Evolutionary conservation across 2,888 invertebrate species (phyloP), one percentile per base, ranked within the genome.

Genomic region (Axea sp.): DNA sequence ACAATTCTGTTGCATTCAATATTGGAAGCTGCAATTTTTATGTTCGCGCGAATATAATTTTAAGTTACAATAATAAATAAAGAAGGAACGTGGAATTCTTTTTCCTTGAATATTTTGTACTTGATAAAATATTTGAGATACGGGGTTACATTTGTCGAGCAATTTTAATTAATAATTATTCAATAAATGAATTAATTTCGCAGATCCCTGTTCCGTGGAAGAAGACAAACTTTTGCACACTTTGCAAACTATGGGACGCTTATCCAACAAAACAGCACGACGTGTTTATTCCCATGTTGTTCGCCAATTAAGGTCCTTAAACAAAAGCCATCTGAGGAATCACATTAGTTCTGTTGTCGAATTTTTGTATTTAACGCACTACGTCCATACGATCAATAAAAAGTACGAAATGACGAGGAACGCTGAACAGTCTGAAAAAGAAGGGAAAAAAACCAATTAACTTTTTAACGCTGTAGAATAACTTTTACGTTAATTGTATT

Each of bases 151-250:
- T n/a, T n/a, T n/a, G n/a, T n/a, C n/a, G n/a, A n/a, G n/a, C n/a
- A n/a, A n/a, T n/a, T n/a, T n/a, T n/a, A n/a, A n/a, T n/a, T n/a
- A n/a, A n/a, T n/a, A n/a, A n/a, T n/a, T n/a, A n/a, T n/a, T n/a
- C n/a, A n/a, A n/a, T n/a, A n/a, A n/a, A n/a, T n/a, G n/a, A 9
- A 9, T 28, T n/a, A 28, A 3, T 41, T 30, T 73, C 73, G 26
- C 82, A 92, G 92, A 90, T 78, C 89, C 92, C 80, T 90, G 90
- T 78, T 83, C 91, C 45, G 89, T 89, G 51, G 89, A 88, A 76
- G 90, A 89, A 76, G 93, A 93, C 87, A 92, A 92, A 53, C 91
- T 93, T 9, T 85, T 92, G 75, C 93, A 93, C 88, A 92, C 93
- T 0, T 90, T 93, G 77, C 93, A 93, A 89, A 93, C 93, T 0